Base-by-base conservation (phyloP, 2,888 invertebrate genomes). In the Eupithecia pulchellata region DNA sequence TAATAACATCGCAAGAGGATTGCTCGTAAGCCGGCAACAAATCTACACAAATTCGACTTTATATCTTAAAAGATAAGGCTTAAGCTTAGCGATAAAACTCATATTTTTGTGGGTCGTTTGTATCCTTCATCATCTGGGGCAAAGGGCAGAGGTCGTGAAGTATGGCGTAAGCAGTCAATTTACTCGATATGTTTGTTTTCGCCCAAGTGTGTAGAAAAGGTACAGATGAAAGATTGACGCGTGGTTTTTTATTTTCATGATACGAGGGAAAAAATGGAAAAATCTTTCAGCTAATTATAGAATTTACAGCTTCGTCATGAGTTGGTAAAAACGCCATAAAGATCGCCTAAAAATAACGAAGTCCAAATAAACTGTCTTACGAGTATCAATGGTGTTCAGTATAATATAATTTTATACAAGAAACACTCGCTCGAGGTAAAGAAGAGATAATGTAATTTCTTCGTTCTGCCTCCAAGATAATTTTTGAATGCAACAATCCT, bases 71-170 rank as follows among this genome's bases (percentile, higher is more conserved):
- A 63, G 58, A 64, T 66, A 72, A n/a, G 69, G 68, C 55, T 57
- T 9, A 42, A 57, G n/a, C 39, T 64, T 57, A 39, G 20, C 62
- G 68, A 75, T 73, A 73, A 73, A 74, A 73, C 75, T 76, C 69
- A 74, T 74, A 71, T 72, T 77, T 76, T 76, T 74, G 72, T 76
- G 67, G 74, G 76, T 55, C 72, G 76, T 77, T 77, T 79, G 72
- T 52, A 52, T 52, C 13, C 52, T 69, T 75, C 75, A 75, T 69
- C 66, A 69, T 71, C 66, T 74, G 77, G 68, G 66, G 34, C 60
- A 79, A 84, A 84, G 82, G 84, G 77, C 84, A 81, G 72, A 81
- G 85, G 83, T 84, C 81, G 61, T 69, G 69, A 69, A 67, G 61
- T 60, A 72, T 69, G 32, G 64, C 42, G 63, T 63, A 69, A 72